A percentile compares a stretch with the other conserved stretches of the same genome.
Evolutionary conservation across 2,113 vertebrate species (phyloP).

Genomic region (Formicarius rufipectus): DNA sequence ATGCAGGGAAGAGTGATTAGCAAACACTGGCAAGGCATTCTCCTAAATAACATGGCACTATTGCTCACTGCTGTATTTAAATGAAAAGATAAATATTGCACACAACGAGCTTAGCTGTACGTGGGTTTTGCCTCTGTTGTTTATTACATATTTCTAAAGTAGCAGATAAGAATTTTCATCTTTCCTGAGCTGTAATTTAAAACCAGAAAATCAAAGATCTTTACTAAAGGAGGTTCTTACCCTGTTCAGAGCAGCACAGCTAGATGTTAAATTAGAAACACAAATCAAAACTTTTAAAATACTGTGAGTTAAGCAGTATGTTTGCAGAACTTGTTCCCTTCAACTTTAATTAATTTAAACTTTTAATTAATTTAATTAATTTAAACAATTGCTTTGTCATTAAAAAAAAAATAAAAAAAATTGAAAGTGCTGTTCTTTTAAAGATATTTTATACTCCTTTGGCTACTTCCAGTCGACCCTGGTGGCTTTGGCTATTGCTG

Average conservation of each 20-base stretch:
- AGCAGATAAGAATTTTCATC: not conserved
- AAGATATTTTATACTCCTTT: not conserved
- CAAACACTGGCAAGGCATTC: conserved; percentile 3
- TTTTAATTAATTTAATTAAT: too few relatives aligned
- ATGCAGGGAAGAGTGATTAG: conserved; percentile 2
- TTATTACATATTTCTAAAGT: not conserved
- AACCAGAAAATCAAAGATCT: not conserved
- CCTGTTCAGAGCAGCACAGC: not conserved
- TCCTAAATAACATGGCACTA: not conserved
- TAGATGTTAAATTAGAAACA: not conserved
- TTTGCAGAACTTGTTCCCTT: not conserved
- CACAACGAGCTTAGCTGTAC: not conserved
- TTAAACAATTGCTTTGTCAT: not conserved
- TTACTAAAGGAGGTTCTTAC: not conserved
- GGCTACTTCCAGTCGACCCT: not conserved
- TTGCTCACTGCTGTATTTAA: not conserved
- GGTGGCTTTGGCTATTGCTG: not conserved
- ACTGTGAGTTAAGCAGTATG: not conserved
- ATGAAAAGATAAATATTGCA: not conserved
- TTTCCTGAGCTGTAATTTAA: not conserved
- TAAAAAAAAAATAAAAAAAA: not conserved
- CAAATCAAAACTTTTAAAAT: not conserved
- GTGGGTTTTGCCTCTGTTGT: not conserved
- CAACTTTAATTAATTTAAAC: too few relatives aligned
- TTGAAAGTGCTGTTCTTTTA: not conserved